Conservation (phyloP, 2,797 vertebrate genomes). For the Decapterus maruadsi region DNA sequence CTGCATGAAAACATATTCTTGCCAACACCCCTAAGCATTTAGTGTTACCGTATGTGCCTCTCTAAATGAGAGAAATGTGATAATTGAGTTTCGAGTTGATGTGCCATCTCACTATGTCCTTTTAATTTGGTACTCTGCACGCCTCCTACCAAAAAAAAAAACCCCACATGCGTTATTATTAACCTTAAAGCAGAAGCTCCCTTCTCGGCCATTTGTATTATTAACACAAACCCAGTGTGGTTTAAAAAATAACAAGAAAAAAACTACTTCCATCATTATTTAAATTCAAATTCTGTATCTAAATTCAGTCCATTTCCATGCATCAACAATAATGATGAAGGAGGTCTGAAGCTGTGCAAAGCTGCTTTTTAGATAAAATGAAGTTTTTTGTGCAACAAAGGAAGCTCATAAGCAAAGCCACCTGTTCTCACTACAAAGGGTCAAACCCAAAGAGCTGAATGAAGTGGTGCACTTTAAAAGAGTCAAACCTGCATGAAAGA, state of each 20-base stretch:
- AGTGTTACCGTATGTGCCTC: conserved; percentile 10
- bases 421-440: background rate
- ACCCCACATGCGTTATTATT: conserved; percentile 13
- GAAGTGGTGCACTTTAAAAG: background rate
- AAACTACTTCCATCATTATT: background rate
- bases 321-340: background rate
- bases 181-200: background rate
- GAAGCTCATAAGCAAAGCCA: background rate
- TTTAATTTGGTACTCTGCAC: conserved; percentile 3
- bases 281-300: background rate
- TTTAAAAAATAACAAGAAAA: no score
- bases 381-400: background rate
- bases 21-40: conserved; percentile 26
- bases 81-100: conserved; percentile 27
- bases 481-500: background rate
- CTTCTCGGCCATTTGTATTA: background rate
- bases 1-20: conserved; percentile 9
- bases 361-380: background rate
- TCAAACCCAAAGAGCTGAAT: background rate
- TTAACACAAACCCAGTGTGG: background rate
- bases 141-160: background rate
- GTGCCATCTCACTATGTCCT: background rate
- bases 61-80: conserved; percentile 33
- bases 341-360: background rate
- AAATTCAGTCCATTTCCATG: background rate